Conservation (phyloP, 2,888 invertebrate species). For the Pedicia rivosa region DNA sequence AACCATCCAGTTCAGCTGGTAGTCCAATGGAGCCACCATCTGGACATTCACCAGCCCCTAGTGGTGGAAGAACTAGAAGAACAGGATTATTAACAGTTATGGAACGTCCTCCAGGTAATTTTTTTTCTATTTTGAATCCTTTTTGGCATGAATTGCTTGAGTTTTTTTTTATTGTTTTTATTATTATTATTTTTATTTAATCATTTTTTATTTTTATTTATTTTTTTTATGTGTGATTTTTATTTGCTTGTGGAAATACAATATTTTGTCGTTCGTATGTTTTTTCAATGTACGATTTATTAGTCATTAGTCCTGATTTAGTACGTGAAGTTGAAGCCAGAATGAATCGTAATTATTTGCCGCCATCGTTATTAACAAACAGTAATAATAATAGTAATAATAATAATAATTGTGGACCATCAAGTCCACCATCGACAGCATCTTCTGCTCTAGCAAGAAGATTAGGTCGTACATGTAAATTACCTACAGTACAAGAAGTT, state of each 20-base stretch:
- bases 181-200: constrained; percentile 13
- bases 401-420: constrained; percentile 10
- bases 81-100: constrained; percentile 75
- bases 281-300: too few relatives aligned
- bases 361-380: constrained; percentile 45
- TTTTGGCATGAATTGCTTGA: not conserved
- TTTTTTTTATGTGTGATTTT: constrained; percentile 13
- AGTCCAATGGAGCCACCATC: constrained; percentile 22
- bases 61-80: constrained; percentile 48
- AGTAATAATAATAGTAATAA: constrained; percentile 18
- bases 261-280: too few relatives aligned
- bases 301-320: constrained; percentile 79
- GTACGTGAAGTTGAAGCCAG: constrained; percentile 79
- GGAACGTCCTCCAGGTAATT: constrained; percentile 69
- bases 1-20: constrained; percentile 24
- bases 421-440: constrained; percentile 16
- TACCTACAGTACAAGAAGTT: constrained; percentile 60
- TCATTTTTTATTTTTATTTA: constrained; percentile 16
- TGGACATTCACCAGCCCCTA: constrained; percentile 23
- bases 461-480: constrained; percentile 23
- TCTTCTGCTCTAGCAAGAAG: constrained; percentile 10
- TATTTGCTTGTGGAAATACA: constrained; percentile 19
- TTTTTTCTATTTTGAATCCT: constrained; percentile 4
- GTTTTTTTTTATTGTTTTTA: not conserved
- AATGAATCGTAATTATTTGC: constrained; percentile 68